These are phyloP conservation scores for Antennarius maculatus DNA, from an alignment of 2,797 vertebrate genomes.

Conservation along the genomic window DNA sequence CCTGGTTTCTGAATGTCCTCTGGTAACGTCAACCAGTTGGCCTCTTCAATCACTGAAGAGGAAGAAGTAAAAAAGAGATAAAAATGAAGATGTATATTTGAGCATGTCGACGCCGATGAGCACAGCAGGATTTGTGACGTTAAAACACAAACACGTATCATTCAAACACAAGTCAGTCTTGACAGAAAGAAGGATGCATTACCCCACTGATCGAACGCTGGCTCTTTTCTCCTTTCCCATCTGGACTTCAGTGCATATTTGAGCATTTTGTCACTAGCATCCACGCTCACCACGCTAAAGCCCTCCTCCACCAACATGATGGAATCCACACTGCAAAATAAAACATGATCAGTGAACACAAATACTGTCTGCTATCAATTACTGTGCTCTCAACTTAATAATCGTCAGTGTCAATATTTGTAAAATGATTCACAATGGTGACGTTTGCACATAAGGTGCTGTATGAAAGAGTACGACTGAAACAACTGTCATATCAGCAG, in stretches of 20 bases:
- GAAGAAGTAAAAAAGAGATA: background rate
- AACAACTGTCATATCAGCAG: no score
- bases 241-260: slow-evolving; percentile 94
- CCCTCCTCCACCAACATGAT: slow-evolving; percentile 97
- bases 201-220: slow-evolving; percentile 95
- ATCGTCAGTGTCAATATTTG: no score
- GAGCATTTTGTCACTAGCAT: slow-evolving; percentile 99
- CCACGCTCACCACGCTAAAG: slow-evolving; percentile 91
- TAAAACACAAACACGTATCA: no score
- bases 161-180: no score
- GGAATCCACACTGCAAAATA: slow-evolving; percentile 89
- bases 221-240: slow-evolving; percentile 93
- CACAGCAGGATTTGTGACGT: no score
- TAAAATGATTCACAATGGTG: no score
- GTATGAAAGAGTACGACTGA: no score
- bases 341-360: slow-evolving; percentile 3
- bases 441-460: no score
- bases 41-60: slow-evolving; percentile 92
- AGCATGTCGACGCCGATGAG: no score
- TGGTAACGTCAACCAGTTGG: slow-evolving; percentile 94
- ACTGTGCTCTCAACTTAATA: no score
- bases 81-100: background rate
- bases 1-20: slow-evolving; percentile 89
- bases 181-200: slow-evolving; percentile 5
- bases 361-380: no score